phyloP scores from a whole-genome alignment of 2,888 invertebrate species.

The Drosophila peninsularis region DNA sequence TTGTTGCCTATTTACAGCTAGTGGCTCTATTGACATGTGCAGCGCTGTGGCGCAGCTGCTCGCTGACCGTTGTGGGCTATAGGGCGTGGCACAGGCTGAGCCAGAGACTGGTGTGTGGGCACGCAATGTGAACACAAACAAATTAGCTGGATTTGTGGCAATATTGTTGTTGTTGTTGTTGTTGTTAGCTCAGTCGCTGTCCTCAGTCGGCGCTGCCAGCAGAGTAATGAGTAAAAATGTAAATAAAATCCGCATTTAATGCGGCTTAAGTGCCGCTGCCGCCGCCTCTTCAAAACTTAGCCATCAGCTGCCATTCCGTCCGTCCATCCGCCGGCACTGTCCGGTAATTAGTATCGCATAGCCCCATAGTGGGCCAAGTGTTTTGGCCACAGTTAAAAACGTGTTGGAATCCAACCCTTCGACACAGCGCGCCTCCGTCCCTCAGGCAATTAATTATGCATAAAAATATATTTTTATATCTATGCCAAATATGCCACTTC shows the following conservation, averaged over 20 bases:
- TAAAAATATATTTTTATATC: conserved; percentile 40
- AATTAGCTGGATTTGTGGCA: conserved; percentile 61
- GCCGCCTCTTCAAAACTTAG: conserved; percentile 38
- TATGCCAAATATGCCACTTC: background rate
- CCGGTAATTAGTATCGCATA: conserved; percentile 55
- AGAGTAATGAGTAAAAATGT: conserved; percentile 58
- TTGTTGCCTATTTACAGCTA: background rate
- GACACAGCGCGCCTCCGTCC: conserved; percentile 17
- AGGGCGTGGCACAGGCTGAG: background rate
- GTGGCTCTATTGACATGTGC: conserved; percentile 10
- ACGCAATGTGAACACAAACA: conserved; percentile 42
- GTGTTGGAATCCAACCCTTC: background rate
- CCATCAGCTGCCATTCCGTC: conserved; percentile 17
- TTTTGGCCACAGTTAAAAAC: conserved; percentile 25
- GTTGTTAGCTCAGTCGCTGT: conserved; percentile 6
- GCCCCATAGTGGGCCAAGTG: conserved; percentile 8
- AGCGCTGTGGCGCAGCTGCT: conserved; percentile 14
- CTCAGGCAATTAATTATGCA: conserved; percentile 70
- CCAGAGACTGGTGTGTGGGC: background rate
- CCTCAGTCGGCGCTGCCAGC: conserved; percentile 15
- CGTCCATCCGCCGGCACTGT: conserved; percentile 21
- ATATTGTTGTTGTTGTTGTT: conserved; percentile 12
- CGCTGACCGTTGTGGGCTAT: conserved; percentile 10
- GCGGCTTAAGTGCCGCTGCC: conserved; percentile 62
- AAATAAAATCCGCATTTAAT: conserved; percentile 69